Evolutionary conservation across 37 sponge, comb jelly and placozoan species (phyloP), one percentile per base, ranked within the genome.

Genomic region (Chondrosia reniformis): DNA sequence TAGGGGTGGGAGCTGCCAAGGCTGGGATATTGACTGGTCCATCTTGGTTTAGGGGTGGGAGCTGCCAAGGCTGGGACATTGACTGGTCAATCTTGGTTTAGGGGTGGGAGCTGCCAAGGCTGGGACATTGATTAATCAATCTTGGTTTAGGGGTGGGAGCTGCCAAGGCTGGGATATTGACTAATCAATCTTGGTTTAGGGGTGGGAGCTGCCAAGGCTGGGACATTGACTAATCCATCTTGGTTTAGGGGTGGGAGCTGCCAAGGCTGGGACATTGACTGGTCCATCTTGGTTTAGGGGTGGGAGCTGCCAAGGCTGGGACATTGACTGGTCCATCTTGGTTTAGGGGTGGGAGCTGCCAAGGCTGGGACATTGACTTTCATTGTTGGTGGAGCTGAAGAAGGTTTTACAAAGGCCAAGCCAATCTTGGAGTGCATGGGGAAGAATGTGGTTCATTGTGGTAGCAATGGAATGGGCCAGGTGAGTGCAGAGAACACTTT

Each of bases 401-500:
- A 84, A 21, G 62, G 56, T 15, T 95, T 77, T 66, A 87, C 82
- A 2, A 83, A 81, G 61, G 94, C 92, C 42, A 79, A 87, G 24
- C 84, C 88, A 10, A 58, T 93, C 0, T 81, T 99, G 58, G 89
- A 93, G 36, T 67, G 72, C 42, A 99, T 99, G 99, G 99, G 99
- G 17, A 85, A 80, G 67, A 95, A 92, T n/a, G 86, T 95, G 27
- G 46, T 99, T 25, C 92, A 93, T 83, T 99, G 99, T 78, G 99
- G 99, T 1, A 83, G 19, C 17, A 84, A 43, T 79, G 94, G 94
- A 7, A 76, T 64, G 46, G 90, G 90, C 41, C 84, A 84, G 67
- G 87, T 87, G 22, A 30, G 76, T 76, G 36, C n/a, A n/a, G n/a
- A n/a, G n/a, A n/a, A n/a, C 10, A 17, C 13, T 17, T n/a, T n/a